Evolutionary conservation across 1,140 invertebrate genomes (phyloP), one percentile per base, ranked within the genome.

Genomic region (Chironomus striatipennis): DNA sequence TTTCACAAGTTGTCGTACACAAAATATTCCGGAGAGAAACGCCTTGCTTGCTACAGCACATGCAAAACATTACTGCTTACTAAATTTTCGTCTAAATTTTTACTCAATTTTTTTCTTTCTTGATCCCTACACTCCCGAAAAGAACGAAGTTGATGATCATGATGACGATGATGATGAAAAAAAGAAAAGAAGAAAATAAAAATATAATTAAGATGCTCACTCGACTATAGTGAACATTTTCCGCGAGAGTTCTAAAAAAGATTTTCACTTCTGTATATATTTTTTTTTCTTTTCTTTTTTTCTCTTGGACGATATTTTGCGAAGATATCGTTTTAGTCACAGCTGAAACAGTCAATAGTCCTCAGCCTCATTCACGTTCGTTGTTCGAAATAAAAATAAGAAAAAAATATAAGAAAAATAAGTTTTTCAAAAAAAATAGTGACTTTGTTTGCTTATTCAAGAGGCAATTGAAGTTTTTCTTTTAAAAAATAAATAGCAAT

Each of bases 201-300:
- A 57, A 57, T 57, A 57, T 57, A 57, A 57, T 57, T 57, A 57
- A 57, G 47, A 57, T n/a, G n/a, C 47, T 57, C 47, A 57, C 47
- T 57, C 47, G 12, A 34, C 24, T 34, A 2, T 34, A 57, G 47
- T n/a, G n/a, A 57, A 57, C 47, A 57, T 57, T 57, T 57, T 57
- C 47, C 47, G 47, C 47, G 47, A 57, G 47, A 57, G 47, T 57
- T 57, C 47, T 57, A 57, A 57, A 57, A 57, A 57, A 12, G 8
- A 15, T 47, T 12, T 57, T 57, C n/a, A n/a, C 47, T 57, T 57
- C 12, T 57, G 47, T 57, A 10, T 57, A 57, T 57, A 12, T 57
- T 57, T 57, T 10, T 34, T 34, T 34, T 34, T 57, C 47, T 34
- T 34, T 34, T 34, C 24, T 34, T 57, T 10, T 34, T 34, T 34